Evolutionary conservation across 2,113 vertebrate genomes (phyloP), one percentile per base, ranked within the genome.

Genomic region (Psittacula cyanocephala): DNA sequence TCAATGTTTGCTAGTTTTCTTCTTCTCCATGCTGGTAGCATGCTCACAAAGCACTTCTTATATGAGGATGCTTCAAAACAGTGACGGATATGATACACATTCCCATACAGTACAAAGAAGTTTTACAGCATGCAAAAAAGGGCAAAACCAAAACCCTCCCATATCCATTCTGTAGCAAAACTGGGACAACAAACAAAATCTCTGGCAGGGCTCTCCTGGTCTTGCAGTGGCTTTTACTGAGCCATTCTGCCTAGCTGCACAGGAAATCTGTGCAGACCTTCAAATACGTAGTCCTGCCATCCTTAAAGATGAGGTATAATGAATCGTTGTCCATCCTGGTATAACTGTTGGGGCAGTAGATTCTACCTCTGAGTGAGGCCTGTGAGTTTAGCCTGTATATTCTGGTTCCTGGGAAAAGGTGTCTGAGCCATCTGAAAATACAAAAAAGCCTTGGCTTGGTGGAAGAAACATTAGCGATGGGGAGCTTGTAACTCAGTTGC

Each of bases 221-320:
- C n/a, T 65, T 76, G 25, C 53, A 3, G 14, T 11, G 11, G 4
- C 29, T 87, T 86, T 63, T 85, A 17, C 68, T 62, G 41, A 5
- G 2, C 6, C 7, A 11, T 68, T 70, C 68, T 80, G 63, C 19
- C 41, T 0, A 0, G 41, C 31, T 81, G 41, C 1, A 3, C 28
- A 49, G 52, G 28, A 80, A 70, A 63, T 14, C 19, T 44, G 31
- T 35, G 27, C 12, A 27, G 17, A 25, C 14, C 25, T 78, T 39
- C 4, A 2, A 43, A 69, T 23, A 43, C 1, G 1, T 13, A 79
- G 39, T 33, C 27, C 35, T 81, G 20, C 27, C 8, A 0, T 31
- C 41, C 4, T 2, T 28, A 70, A 59, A 78, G 16, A 28, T 19
- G 28, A 84, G 12, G 22, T 20, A 75, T 20, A 11, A 29, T 28